phyloP scores from a whole-genome alignment of 37 sponge, comb jelly and placozoan genomes.

The Theonella swinhoei region DNA sequence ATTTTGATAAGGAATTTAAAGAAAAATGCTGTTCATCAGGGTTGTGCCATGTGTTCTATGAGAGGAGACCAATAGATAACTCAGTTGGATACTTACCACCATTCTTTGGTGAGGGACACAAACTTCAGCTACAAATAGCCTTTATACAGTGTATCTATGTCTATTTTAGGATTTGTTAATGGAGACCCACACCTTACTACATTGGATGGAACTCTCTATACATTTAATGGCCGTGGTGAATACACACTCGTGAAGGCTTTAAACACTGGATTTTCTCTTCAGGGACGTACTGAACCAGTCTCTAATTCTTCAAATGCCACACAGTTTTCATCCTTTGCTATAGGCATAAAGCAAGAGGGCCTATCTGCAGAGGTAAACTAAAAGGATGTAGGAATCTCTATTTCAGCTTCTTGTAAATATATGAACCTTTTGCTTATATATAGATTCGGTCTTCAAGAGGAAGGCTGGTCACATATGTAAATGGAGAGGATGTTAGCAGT shows the following conservation, averaged over 20 bases:
- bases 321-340: conserved; percentile 54
- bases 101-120: conserved; percentile 19
- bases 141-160: background rate
- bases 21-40: conserved; percentile 48
- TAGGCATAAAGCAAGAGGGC: conserved; percentile 9
- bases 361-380: background rate
- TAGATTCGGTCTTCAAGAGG: background rate
- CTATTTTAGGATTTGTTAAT: conserved; percentile 47
- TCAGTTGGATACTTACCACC: conserved; percentile 39
- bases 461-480: background rate
- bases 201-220: conserved; percentile 61
- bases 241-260: conserved; percentile 19
- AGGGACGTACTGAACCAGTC: conserved; percentile 45
- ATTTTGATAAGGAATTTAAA: conserved; percentile 23
- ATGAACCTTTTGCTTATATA: too few species aligned
- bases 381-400: background rate
- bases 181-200: conserved; percentile 85
- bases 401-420: background rate
- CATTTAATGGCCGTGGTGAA: conserved; percentile 84
- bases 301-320: conserved; percentile 36
- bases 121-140: background rate
- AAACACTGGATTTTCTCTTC: conserved; percentile 13
- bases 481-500: background rate
- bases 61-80: conserved; percentile 44
- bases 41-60: conserved; percentile 34